phyloP scores from a whole-genome alignment of 2,797 vertebrate genomes.

The Diglossa cyanea region DNA sequence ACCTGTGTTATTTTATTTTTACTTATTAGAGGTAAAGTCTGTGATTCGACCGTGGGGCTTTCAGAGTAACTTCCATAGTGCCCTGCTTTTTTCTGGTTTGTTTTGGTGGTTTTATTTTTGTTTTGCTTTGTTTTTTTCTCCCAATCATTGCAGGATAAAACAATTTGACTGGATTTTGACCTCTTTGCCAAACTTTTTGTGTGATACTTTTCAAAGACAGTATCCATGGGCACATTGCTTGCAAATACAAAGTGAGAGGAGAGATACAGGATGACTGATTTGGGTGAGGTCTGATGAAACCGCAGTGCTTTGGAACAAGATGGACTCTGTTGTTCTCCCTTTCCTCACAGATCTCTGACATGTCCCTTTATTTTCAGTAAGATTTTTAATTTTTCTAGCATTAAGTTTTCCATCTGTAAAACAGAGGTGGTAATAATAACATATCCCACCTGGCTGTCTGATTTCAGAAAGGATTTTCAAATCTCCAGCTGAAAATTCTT shows the following conservation, averaged over 20 bases:
- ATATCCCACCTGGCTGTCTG: not conserved
- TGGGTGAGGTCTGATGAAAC: not conserved
- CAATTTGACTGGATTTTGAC: not conserved
- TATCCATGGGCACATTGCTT: not conserved
- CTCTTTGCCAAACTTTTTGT: not conserved
- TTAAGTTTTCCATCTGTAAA: not conserved
- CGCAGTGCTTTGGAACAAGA: not conserved
- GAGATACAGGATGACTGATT: not conserved
- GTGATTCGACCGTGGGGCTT: rapidly evolving
- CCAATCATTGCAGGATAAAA: not conserved
- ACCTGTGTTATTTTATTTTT: not conserved
- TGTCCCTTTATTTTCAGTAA: not conserved
- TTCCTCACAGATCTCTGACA: not conserved
- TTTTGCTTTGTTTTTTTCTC: not conserved
- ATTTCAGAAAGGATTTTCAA: conserved; percentile 9
- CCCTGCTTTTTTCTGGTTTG: not conserved
- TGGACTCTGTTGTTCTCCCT: not conserved
- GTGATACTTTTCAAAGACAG: not conserved
- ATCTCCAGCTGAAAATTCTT: conserved; percentile 1
- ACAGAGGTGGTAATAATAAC: not conserved
- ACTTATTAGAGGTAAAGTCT: not conserved
- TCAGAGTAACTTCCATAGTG: not conserved
- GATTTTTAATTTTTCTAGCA: not conserved
- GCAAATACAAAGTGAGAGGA: not conserved
- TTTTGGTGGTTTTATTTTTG: not conserved